A percentile compares a stretch with the other conserved stretches of the same genome.
These are phyloP conservation scores for Sycobia sp. DNA, from an alignment of 1,140 invertebrate species.

Conservation along the genomic window DNA sequence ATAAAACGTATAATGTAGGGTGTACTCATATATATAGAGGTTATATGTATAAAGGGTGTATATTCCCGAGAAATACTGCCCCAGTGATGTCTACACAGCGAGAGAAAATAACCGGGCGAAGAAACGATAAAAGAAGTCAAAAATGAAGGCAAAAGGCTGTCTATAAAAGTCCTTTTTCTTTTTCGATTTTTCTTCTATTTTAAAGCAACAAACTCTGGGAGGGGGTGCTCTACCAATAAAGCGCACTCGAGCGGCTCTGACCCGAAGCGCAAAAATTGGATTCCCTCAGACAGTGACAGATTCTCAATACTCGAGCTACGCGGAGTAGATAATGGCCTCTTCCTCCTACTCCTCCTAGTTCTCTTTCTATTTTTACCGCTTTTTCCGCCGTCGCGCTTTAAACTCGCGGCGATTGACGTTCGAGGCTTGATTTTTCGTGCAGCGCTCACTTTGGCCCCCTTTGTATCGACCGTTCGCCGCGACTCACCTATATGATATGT, in stretches of 20 bases:
- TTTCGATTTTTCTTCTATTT: no score
- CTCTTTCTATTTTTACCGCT: no score
- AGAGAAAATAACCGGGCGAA: no score
- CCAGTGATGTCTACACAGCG: no score
- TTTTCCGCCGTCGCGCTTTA: not conserved
- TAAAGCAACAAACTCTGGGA: no score
- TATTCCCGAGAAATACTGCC: no score
- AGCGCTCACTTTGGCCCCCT: not conserved
- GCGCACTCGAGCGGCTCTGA: slow-evolving; percentile 34
- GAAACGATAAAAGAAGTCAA: not conserved
- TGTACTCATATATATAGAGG: no score
- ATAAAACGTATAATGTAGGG: no score
- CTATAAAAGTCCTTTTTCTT: slow-evolving; percentile 20
- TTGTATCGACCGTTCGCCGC: not conserved
- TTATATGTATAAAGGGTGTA: no score
- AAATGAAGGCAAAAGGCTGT: not conserved
- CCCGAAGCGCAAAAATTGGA: slow-evolving; percentile 49
- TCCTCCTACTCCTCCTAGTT: no score
- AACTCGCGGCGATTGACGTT: slow-evolving; percentile 42
- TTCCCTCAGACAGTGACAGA: slow-evolving; percentile 43
- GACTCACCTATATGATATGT: no score
- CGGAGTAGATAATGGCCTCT: slow-evolving; percentile 42
- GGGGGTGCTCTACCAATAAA: slow-evolving; percentile 36
- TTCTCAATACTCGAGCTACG: slow-evolving; percentile 42
- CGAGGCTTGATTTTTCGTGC: not conserved